A percentile compares a stretch with the other conserved stretches of the same genome.
Evolutionary conservation across 2,888 invertebrate species (phyloP).

Genomic region (Meghimatium bilineatum): DNA sequence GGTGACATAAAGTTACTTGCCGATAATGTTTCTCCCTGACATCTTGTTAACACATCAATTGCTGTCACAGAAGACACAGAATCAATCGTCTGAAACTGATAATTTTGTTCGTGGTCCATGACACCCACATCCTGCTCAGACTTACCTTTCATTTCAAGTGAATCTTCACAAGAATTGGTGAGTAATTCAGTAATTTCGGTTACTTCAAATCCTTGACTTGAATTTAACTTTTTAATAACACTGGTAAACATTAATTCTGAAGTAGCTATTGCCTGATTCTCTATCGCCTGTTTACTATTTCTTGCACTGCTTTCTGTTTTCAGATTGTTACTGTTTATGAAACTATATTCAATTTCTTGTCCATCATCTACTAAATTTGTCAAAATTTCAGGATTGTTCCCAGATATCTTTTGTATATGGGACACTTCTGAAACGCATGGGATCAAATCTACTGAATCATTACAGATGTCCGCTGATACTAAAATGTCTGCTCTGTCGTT

Average conservation of each 20-base stretch:
- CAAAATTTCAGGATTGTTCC: background rate
- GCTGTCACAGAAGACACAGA: background rate
- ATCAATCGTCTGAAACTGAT: background rate
- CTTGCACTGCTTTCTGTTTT: background rate
- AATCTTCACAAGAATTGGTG: background rate
- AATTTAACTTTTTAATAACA: background rate
- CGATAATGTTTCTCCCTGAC: background rate
- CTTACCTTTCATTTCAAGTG: background rate
- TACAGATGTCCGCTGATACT: too few relatives aligned
- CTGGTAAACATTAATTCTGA: background rate
- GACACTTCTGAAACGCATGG: background rate
- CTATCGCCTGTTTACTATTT: background rate
- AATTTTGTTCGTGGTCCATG: background rate
- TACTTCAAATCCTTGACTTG: slow-evolving; percentile 13
- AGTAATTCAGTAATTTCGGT: background rate
- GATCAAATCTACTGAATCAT: background rate
- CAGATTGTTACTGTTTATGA: background rate
- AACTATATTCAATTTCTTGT: background rate
- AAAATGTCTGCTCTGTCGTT: background rate
- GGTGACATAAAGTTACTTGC: background rate
- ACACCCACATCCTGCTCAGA: background rate
- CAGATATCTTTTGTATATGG: background rate
- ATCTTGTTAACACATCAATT: background rate
- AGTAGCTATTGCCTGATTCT: background rate
- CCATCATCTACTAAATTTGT: background rate